Conservation (phyloP, 2,888 invertebrate genomes). For the Blomia tropicalis region DNA sequence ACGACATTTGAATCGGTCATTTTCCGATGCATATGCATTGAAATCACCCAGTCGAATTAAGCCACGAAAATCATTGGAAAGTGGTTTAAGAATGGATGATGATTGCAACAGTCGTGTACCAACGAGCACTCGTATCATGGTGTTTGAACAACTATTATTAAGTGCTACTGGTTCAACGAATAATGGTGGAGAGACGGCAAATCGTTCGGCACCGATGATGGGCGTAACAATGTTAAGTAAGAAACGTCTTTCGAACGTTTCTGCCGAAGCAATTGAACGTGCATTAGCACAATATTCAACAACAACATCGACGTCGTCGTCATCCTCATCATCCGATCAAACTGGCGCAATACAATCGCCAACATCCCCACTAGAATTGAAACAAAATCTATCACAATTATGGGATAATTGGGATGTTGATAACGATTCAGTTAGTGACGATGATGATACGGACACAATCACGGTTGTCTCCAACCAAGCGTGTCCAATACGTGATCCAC, state of each 20-base stretch:
- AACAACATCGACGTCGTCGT: too few species aligned
- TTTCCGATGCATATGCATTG: conserved; percentile 25
- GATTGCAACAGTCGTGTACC: neutral
- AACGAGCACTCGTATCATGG: neutral
- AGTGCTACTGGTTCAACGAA: neutral
- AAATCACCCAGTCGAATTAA: conserved; percentile 22
- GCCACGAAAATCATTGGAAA: conserved; percentile 26
- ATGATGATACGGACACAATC: too few species aligned
- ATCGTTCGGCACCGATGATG: conserved; percentile 32
- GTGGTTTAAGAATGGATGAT: neutral
- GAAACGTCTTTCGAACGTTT: conserved; percentile 31
- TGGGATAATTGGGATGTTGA: too few species aligned
- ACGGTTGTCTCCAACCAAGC: too few species aligned
- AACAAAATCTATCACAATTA: too few species aligned
- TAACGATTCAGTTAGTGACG: too few species aligned
- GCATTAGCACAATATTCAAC: neutral
- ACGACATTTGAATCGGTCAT: conserved; percentile 27
- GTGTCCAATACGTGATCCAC: too few species aligned
- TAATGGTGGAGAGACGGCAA: neutral
- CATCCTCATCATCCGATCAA: too few species aligned
- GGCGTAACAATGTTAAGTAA: conserved; percentile 36
- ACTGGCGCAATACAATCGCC: too few species aligned
- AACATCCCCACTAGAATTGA: too few species aligned
- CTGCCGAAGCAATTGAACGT: conserved; percentile 25
- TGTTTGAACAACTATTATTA: neutral